Base-by-base conservation (phyloP, 2,888 invertebrate species). In the Cecidostiba fungosa region DNA sequence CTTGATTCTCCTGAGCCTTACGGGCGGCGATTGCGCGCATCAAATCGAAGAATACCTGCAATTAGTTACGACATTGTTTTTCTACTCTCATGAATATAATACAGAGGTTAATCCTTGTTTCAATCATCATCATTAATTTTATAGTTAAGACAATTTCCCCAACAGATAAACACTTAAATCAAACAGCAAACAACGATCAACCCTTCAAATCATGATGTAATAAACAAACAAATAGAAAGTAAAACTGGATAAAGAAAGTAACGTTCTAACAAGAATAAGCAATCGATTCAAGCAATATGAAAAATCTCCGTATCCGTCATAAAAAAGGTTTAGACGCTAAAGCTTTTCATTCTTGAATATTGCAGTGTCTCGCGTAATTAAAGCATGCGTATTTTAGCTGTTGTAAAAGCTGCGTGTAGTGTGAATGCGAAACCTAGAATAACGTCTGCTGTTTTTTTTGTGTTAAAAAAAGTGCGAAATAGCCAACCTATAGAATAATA, bases 1-100 rank as follows among this genome's bases (percentile, higher is more conserved):
- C 96, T 94, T 97, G 96, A 90, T 96, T 97, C 94, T 97, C 98
- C 94, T 97, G 97, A 93, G 97, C 97, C 95, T 99, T 99, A 93
- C 98, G 96, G 93, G 98, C 97, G 91, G 98, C 97, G 94, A 99
- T 99, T 95, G 99, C 99, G 90, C 99, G 96, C 99, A 99, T 99
- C 94, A 99, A 96, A 95, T 99, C 99, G 95, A 98, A 99, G 96
- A 99, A 99, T 93, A 99, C 98, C 99, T 99, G 95, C 8, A 90
- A 90, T n/a, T 81, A 92, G 69, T 69, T 74, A 12, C 39, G 50
- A 39, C 23, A 76, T 39, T 83, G 29, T 50, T 62, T 50, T 86
- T 39, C 36, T 39, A 54, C 16, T 26, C n/a, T 23, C 54, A n/a
- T 59, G 19, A 23, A 59, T 59, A n/a, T 59, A 59, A 59, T n/a